phyloP scores from a whole-genome alignment of 2,797 vertebrate species.

The Manis javanica region DNA sequence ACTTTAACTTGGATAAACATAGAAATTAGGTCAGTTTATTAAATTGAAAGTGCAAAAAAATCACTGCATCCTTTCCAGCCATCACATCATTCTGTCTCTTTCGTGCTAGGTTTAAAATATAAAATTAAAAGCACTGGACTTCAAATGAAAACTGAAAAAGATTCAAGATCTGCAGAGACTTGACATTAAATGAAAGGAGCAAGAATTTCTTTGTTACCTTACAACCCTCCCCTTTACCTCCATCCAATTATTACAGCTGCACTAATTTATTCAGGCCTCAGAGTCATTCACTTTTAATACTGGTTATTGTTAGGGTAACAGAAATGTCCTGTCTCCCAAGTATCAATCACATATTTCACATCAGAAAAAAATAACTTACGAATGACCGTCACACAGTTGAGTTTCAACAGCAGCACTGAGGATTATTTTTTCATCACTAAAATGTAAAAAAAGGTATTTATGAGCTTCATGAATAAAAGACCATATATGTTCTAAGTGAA shows the following conservation, averaged over 20 bases:
- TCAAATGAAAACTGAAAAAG: not conserved
- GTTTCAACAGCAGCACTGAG: constrained; percentile 81
- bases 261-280: not conserved
- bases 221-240: not conserved
- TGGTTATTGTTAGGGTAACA: not conserved
- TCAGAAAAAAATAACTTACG: constrained; percentile 86
- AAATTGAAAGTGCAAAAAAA: not conserved
- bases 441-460: constrained; percentile 64
- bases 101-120: not conserved
- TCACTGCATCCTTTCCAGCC: not conserved
- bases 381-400: constrained; percentile 80
- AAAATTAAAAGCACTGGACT: not conserved
- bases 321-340: not conserved
- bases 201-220: not conserved
- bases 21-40: constrained; percentile 20
- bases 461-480: not conserved
- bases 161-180: not conserved
- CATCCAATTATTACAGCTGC: not conserved
- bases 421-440: constrained; percentile 84
- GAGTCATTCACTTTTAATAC: not conserved
- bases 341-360: not conserved
- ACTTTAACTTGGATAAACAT: constrained; percentile 27
- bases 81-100: not conserved
- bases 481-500: not conserved
- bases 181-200: not conserved